A percentile compares a stretch with the other conserved stretches of the same genome.
Conservation (phyloP, 2,888 invertebrate genomes). For the Cerceris rybyensis region DNA sequence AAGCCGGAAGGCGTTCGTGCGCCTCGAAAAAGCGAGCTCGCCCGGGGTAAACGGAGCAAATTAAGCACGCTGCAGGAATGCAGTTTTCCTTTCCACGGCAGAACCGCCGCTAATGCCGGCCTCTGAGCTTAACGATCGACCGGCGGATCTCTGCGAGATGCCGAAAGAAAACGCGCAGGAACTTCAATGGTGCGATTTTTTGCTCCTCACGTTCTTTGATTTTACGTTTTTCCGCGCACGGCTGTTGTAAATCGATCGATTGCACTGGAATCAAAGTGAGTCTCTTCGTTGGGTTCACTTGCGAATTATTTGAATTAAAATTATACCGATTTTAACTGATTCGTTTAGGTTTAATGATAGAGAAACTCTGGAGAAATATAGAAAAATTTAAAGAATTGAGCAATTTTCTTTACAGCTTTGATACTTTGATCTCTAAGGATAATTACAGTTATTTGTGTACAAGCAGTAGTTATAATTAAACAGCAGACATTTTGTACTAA, state of each 20-base stretch:
- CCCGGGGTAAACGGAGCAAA: conserved; percentile 45
- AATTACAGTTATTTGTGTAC: too few species aligned
- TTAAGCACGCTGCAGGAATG: conserved; percentile 52
- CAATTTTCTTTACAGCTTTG: too few species aligned
- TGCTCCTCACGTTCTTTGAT: conserved; percentile 21
- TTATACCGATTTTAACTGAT: too few species aligned
- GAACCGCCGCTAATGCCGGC: conserved; percentile 46
- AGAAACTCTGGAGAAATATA: too few species aligned
- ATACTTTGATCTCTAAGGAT: too few species aligned
- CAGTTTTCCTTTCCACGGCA: conserved; percentile 43
- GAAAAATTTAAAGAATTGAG: too few species aligned
- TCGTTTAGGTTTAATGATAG: too few species aligned
- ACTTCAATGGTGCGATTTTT: conserved; percentile 27
- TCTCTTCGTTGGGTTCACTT: background rate
- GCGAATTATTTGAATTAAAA: background rate
- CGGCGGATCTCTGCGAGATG: background rate
- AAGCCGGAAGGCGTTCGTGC: conserved; percentile 44
- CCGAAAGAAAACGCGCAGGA: conserved; percentile 32
- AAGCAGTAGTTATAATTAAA: too few species aligned
- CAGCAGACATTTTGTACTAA: too few species aligned
- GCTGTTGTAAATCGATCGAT: conserved; percentile 19
- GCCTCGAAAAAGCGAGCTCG: conserved; percentile 27
- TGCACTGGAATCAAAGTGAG: background rate
- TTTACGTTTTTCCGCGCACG: conserved; percentile 19
- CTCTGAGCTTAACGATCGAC: conserved; percentile 52